Conservation (phyloP, 2,888 invertebrate species). For the Emmelina monodactyla region DNA sequence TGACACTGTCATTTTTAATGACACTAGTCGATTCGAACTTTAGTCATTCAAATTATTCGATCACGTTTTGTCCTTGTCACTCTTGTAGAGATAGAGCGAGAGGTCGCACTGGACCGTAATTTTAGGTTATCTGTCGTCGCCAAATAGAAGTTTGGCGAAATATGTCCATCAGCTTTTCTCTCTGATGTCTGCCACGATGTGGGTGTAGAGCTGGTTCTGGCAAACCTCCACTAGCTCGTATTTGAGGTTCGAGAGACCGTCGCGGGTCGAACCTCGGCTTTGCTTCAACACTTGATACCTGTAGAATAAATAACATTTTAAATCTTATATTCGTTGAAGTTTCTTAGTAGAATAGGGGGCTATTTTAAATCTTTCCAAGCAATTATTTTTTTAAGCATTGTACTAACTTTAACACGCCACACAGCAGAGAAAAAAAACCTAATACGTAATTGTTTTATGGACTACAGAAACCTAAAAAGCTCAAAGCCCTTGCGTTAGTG, state of each 20-base stretch:
- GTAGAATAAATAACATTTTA: constrained; percentile 19
- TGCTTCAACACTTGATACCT: constrained; percentile 87
- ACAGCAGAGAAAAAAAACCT: no score
- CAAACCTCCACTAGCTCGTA: constrained; percentile 76
- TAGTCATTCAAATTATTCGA: no score
- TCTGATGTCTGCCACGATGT: constrained; percentile 79
- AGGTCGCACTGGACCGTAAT: constrained; percentile 5
- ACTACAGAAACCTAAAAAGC: background rate
- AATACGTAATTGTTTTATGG: no score
- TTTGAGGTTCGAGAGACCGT: constrained; percentile 85
- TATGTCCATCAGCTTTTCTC: constrained; percentile 76
- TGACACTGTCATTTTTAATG: no score
- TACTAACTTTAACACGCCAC: no score
- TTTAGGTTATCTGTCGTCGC: constrained; percentile 45
- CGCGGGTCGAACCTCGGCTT: constrained; percentile 84
- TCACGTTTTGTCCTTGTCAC: background rate
- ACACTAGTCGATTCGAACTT: no score
- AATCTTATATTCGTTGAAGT: constrained; percentile 1
- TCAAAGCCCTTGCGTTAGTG: no score
- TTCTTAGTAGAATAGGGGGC: no score
- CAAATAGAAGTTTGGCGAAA: constrained; percentile 62
- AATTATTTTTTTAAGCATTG: no score
- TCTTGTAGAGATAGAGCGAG: constrained; percentile 8
- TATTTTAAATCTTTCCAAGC: no score
- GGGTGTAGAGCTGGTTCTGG: constrained; percentile 80